phyloP scores from a whole-genome alignment of 1,140 invertebrate genomes.

The Drosophila pseudoobscura region DNA sequence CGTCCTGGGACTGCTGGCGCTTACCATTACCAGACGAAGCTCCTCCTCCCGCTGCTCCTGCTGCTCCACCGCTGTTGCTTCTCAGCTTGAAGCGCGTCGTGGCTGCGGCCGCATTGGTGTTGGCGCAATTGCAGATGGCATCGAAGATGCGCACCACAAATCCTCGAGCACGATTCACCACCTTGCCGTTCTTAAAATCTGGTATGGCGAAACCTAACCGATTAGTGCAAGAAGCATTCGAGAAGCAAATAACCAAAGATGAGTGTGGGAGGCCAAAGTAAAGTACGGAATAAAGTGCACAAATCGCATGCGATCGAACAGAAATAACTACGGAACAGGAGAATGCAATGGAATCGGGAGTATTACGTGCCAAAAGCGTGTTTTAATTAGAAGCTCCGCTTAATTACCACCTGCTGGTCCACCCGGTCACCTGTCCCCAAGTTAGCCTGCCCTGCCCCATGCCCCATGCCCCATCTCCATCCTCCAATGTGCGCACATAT shows the following conservation, averaged over 20 bases:
- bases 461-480: too few relatives aligned
- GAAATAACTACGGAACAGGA: conserved; percentile 13
- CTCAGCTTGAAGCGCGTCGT: conserved; percentile 75
- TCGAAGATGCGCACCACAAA: conserved; percentile 86
- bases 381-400: conserved; percentile 21
- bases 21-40: conserved; percentile 32
- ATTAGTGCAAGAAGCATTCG: conserved; percentile 53
- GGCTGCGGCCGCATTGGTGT: conserved; percentile 85
- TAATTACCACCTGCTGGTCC: conserved; percentile 33
- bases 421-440: too few relatives aligned
- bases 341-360: conserved; percentile 1
- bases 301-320: conserved; percentile 48
- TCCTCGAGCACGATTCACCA: conserved; percentile 85
- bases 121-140: conserved; percentile 86
- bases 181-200: conserved; percentile 84
- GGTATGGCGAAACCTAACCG: conserved; percentile 82
- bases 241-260: conserved; percentile 43
- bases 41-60: conserved; percentile 31
- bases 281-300: conserved; percentile 40
- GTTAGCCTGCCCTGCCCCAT: too few relatives aligned
- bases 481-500: conserved; percentile 19
- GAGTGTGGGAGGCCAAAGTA: conserved; percentile 51
- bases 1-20: conserved; percentile 61
- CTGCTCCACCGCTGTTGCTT: conserved; percentile 51
- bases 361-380: neutral